These are phyloP conservation scores for Trididemnum miniatum DNA, from an alignment of 23 tunicate species.

Conservation along the genomic window DNA sequence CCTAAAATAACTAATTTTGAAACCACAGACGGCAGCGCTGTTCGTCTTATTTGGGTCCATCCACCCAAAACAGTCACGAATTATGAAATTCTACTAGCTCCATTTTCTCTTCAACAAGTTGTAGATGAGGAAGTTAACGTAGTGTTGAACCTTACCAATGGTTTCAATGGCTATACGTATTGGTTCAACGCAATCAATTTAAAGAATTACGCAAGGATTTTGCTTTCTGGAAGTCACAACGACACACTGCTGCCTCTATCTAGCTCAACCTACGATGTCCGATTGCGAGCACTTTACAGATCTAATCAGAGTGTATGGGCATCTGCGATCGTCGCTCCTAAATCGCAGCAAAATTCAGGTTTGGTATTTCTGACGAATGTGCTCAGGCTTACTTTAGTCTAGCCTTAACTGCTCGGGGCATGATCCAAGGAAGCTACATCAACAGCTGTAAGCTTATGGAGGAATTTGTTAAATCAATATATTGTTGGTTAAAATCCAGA, in stretches of 20 bases:
- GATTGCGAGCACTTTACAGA: not conserved
- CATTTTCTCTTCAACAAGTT: not conserved
- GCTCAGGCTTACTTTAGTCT: not conserved
- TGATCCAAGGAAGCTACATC: too few species aligned
- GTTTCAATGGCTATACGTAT: not conserved
- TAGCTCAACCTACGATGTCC: not conserved
- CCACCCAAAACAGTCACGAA: not conserved
- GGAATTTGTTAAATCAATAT: too few species aligned
- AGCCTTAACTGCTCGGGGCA: too few species aligned
- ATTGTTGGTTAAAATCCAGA: too few species aligned
- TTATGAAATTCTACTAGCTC: not conserved
- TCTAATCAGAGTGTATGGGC: not conserved
- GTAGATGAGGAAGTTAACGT: not conserved
- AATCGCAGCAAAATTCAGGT: not conserved
- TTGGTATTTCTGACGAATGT: not conserved
- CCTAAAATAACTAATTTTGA: not conserved
- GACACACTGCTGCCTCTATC: not conserved
- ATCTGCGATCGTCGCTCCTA: not conserved
- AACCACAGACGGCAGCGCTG: not conserved
- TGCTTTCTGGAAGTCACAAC: not conserved
- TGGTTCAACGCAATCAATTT: not conserved
- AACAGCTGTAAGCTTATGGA: too few species aligned
- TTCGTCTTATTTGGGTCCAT: not conserved
- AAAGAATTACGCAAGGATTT: not conserved
- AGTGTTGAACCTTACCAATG: not conserved